Evolutionary conservation across 2,113 vertebrate genomes (phyloP), one percentile per base, ranked within the genome.

Genomic region (Hemicordylus capensis): DNA sequence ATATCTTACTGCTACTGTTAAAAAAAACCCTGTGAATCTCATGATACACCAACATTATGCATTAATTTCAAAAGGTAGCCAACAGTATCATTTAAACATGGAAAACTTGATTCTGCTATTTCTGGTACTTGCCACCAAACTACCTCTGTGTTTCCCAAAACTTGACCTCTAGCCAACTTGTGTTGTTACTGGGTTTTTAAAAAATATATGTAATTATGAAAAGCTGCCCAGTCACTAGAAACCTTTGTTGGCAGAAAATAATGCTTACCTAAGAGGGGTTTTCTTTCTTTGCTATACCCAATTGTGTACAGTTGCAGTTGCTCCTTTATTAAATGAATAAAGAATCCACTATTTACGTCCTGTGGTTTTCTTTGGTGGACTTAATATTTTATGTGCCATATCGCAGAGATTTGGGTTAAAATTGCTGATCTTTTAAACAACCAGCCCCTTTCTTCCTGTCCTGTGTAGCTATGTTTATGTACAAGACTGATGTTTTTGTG

Each of bases 161-260:
- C 20, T 46, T 76, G 59, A 66, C 59, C 72, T 76, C 66, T 76
- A 75, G 42, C 34, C 42, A 66, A 56, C 72, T 84, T 84, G 9
- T 84, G n/a, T 75, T 54, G 6, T 54, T n/a, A n/a, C n/a, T n/a
- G n/a, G n/a, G n/a, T n/a, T n/a, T n/a, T n/a, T n/a, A n/a, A n/a
- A n/a, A n/a, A n/a, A n/a, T n/a, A 17, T 54, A 17, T 54, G 54
- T 44, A 76, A 63, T 74, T 84, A 44, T 84, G 82, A 76, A 75
- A 84, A 76, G 44, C 46, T 84, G 72, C 59, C 58, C 59, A 51
- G 44, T 84, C 72, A 66, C 59, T 75, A 84, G 48, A 51, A 48
- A 84, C 44, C 63, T 59, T 31, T 64, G 31, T 63, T 83, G 70
- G 72, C 58, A 83, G 70, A 75, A 83, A 83, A 83, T n/a, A 4